Conservation (phyloP, 2,888 invertebrate species). For the Sympetrum striolatum region DNA sequence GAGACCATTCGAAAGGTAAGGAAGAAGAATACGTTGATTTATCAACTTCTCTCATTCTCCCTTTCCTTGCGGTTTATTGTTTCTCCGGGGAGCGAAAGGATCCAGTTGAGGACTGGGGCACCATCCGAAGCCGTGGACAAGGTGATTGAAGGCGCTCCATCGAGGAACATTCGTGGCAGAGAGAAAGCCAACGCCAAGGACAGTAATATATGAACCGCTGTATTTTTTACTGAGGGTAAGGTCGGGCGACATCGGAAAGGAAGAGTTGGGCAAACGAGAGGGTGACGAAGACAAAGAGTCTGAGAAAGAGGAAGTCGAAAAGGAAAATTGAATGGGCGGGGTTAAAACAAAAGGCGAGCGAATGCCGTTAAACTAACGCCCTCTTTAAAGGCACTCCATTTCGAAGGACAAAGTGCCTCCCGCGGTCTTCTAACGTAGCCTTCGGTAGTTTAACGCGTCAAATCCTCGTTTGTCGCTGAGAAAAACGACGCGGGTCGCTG, state of each 20-base stretch:
- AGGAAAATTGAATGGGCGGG: neutral
- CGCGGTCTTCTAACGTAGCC: neutral
- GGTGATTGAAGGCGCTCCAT: neutral
- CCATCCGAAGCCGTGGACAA: neutral
- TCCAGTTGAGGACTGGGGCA: neutral
- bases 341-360: neutral
- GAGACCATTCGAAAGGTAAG: no score
- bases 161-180: neutral
- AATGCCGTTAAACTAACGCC: conserved; percentile 3
- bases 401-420: conserved; percentile 2
- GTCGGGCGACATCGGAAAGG: neutral
- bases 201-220: neutral
- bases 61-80: no score
- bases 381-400: conserved; percentile 14
- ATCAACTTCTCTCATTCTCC: no score
- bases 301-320: neutral
- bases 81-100: neutral
- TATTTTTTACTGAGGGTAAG: neutral
- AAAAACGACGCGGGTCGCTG: neutral
- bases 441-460: neutral
- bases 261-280: neutral
- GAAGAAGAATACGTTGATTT: no score
- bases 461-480: neutral
- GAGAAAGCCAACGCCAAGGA: neutral
- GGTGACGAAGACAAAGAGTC: neutral